A percentile compares a stretch with the other conserved stretches of the same genome.
Conservation (phyloP, 2,113 vertebrate genomes). For the Archocentrus centrarchus region DNA sequence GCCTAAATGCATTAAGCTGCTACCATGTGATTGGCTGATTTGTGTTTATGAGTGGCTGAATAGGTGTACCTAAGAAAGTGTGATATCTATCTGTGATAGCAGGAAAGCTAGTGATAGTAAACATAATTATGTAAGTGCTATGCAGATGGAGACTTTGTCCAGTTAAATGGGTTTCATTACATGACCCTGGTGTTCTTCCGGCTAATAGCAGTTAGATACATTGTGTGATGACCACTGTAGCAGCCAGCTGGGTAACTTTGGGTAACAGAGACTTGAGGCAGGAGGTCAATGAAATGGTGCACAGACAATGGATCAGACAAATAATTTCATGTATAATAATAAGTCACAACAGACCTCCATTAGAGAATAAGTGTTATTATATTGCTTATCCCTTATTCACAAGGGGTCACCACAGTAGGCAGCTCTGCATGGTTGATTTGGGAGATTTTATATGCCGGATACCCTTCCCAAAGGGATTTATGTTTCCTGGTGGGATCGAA, state of each 20-base stretch:
- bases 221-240: not conserved
- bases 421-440: not conserved
- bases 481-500: not conserved
- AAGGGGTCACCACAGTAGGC: not conserved
- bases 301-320: too few relatives aligned
- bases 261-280: not conserved
- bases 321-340: too few relatives aligned
- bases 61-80: too few relatives aligned
- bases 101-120: not conserved
- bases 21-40: too few relatives aligned
- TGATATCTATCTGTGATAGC: not conserved
- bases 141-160: not conserved
- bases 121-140: not conserved
- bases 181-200: not conserved
- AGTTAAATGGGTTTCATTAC: not conserved
- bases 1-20: too few relatives aligned
- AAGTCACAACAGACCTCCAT: too few relatives aligned
- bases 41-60: too few relatives aligned
- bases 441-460: too few relatives aligned
- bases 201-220: not conserved
- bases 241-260: not conserved
- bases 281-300: not conserved
- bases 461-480: not conserved
- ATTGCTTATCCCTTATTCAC: not conserved
- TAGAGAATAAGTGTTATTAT: not conserved